Percentiles rank a stretch among this genome's conserved stretches.
Evolutionary conservation across 2,113 vertebrate species (phyloP).

Genomic region (Rhynchopsitta pachyrhyncha): DNA sequence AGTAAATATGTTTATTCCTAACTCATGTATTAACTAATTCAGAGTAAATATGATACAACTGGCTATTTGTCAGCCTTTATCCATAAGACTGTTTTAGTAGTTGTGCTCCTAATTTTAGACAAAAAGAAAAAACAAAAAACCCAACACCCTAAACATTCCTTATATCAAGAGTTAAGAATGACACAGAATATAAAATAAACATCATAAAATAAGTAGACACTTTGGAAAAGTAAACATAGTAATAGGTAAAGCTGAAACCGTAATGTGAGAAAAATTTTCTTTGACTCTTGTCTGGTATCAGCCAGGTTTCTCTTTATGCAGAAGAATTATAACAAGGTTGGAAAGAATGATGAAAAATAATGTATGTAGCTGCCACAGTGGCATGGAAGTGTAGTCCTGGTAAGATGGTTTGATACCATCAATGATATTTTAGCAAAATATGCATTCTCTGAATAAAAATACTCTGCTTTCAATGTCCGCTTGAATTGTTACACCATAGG

Average conservation of each 20-base stretch:
- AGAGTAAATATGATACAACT: background rate
- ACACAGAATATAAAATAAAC: background rate
- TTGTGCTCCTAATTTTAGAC: background rate
- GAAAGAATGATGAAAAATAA: background rate
- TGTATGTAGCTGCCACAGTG: background rate
- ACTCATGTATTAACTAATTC: background rate
- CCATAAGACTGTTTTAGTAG: background rate
- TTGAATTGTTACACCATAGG: background rate
- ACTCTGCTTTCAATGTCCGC: background rate
- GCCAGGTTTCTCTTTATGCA: background rate
- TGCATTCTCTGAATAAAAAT: background rate
- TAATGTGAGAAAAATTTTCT: background rate
- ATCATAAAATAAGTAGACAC: background rate
- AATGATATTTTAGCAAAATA: background rate
- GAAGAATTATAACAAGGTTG: background rate
- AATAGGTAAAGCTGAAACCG: background rate
- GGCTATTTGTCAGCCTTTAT: background rate
- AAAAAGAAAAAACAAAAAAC: background rate
- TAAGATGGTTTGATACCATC: background rate
- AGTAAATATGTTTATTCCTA: background rate
- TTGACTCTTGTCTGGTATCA: accelerated
- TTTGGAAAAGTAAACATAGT: background rate
- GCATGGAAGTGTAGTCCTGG: background rate
- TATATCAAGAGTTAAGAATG: background rate
- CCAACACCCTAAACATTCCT: background rate